A percentile compares a stretch with the other conserved stretches of the same genome.
These are phyloP conservation scores for Zaprionus inermis DNA, from an alignment of 1,140 invertebrate genomes.

Conservation along the genomic window DNA sequence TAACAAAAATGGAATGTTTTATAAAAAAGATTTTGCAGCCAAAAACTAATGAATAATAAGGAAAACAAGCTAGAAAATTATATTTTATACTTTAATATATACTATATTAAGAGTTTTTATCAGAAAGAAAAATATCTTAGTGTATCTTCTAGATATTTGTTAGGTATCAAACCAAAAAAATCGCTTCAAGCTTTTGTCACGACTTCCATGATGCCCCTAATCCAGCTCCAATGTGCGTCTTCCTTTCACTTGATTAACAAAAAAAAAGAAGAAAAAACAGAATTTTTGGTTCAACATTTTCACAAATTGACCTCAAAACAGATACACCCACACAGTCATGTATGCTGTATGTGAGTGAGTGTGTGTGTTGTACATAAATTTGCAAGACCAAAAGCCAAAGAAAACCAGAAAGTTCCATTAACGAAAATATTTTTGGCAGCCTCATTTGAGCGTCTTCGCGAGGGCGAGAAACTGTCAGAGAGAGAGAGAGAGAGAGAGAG, in stretches of 20 bases:
- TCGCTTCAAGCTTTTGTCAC: slow-evolving; percentile 4
- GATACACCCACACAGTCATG: not conserved
- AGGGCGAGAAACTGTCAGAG: not conserved
- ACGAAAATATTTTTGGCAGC: slow-evolving; percentile 77
- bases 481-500: not conserved
- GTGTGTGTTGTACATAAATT: slow-evolving; percentile 50
- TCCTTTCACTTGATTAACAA: slow-evolving; percentile 49
- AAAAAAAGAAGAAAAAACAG: slow-evolving; percentile 13
- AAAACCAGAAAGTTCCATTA: slow-evolving; percentile 79
- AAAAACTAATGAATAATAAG: not conserved
- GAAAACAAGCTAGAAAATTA: not conserved
- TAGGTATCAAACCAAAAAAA: not conserved
- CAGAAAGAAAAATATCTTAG: not conserved
- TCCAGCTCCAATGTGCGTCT: slow-evolving; percentile 26
- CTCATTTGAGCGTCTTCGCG: slow-evolving; percentile 54
- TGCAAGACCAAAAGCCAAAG: slow-evolving; percentile 62
- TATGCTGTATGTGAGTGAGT: slow-evolving; percentile 11
- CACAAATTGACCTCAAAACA: slow-evolving; percentile 46
- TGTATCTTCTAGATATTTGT: not conserved
- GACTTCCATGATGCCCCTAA: slow-evolving; percentile 16
- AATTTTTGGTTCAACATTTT: slow-evolving; percentile 49
- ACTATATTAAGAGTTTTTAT: not conserved
- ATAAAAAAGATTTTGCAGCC: not conserved
- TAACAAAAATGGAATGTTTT: too few relatives aligned
- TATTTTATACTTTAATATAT: too few relatives aligned